Evolutionary conservation across 2,888 invertebrate species (phyloP).

Genomic region (Yponomeuta evonymella): DNA sequence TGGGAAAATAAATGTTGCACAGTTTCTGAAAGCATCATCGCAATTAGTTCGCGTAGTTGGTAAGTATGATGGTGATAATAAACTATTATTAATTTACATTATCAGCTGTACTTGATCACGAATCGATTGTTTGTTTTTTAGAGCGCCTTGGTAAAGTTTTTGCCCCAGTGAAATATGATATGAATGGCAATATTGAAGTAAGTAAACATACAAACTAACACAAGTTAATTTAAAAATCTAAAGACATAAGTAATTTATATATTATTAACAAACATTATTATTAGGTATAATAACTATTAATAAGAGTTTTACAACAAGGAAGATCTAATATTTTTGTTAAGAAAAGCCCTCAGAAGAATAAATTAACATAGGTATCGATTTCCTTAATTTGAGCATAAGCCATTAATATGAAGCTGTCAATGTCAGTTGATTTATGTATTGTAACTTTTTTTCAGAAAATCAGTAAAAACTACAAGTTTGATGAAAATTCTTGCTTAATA

Average conservation of each 20-base stretch:
- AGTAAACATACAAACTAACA: constrained; percentile 32
- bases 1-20: constrained; percentile 75
- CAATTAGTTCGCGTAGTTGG: constrained; percentile 80
- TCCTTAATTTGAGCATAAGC: too few relatives aligned
- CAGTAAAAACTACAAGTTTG: constrained; percentile 67
- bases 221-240: too few relatives aligned
- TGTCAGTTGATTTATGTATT: too few relatives aligned
- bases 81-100: not conserved
- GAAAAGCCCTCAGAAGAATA: too few relatives aligned
- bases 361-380: too few relatives aligned
- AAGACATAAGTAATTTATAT: too few relatives aligned
- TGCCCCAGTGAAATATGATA: constrained; percentile 83
- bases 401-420: too few relatives aligned
- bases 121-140: constrained; percentile 48
- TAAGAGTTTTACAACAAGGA: too few relatives aligned
- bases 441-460: constrained; percentile 74
- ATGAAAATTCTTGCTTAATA: constrained; percentile 77
- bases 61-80: constrained; percentile 45
- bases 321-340: too few relatives aligned
- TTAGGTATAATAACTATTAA: too few relatives aligned
- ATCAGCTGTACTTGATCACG: not conserved
- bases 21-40: constrained; percentile 78
- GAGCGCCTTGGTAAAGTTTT: constrained; percentile 85
- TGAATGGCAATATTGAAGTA: constrained; percentile 86
- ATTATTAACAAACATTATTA: too few relatives aligned